Evolutionary conservation across 2,797 vertebrate genomes (phyloP), one percentile per base, ranked within the genome.

Genomic region (Calcarius lapponicus): DNA sequence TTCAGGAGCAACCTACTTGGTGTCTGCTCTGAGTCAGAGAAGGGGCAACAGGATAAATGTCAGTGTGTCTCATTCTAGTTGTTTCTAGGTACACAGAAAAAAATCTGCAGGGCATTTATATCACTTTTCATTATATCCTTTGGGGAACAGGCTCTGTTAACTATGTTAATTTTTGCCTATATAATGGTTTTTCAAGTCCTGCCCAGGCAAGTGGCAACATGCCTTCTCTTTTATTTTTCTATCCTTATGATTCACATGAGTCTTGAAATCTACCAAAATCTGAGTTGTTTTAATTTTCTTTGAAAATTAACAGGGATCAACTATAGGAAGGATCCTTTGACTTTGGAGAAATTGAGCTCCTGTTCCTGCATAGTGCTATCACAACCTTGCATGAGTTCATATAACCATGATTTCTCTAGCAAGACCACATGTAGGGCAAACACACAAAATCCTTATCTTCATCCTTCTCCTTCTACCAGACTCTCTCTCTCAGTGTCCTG

Each of bases 161-260:
- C 13, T 12, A 20, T 18, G 24, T 11, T 45, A 32, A 64, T 48
- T 36, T 36, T 61, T 60, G 50, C 20, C 28, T 31, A 11, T 32
- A 26, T 40, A 40, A 42, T 26, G 17, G 17, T 43, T 38, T 21
- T 54, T 57, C 32, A 43, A 34, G 26, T 40, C 32, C 38, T 78
- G 15, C 13, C 9, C 0, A 3, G 54, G 11, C 36, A 17, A 58
- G 73, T 11, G 32, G 15, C n/a, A 62, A 65, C 1, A 3, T 17
- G 9, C 5, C 15, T 60, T 53, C 13, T 42, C 6, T 40, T 74
- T 40, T 16, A 40, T 47, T 83, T 76, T 74, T 81, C 70, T 65
- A 21, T 15, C 25, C 12, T 58, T 90, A 21, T 12, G 45, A 66
- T 56, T 90, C 25, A 36, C 2, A 6, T 34, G 31, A 83, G 22